Evolutionary conservation across 2,113 vertebrate genomes (phyloP).

Genomic region (Cinclus cinclus): DNA sequence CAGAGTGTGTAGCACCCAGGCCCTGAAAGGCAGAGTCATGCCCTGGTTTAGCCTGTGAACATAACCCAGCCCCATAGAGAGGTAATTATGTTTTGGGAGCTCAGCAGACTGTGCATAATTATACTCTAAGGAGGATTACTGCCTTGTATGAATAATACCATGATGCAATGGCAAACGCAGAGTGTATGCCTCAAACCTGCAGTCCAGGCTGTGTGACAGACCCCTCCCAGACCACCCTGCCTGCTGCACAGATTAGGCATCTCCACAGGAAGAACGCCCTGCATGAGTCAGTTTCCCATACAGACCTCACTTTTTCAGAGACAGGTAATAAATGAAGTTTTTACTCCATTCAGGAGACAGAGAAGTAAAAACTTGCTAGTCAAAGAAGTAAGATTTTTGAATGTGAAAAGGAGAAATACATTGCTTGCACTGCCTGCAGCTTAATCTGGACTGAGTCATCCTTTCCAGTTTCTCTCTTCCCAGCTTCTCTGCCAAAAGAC

Average conservation of each 20-base stretch:
- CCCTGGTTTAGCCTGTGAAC: not conserved
- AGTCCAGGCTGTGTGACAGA: not conserved
- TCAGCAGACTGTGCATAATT: slow-evolving; percentile 49
- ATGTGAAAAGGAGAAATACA: not conserved
- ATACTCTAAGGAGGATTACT: slow-evolving; percentile 20
- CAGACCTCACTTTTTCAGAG: not conserved
- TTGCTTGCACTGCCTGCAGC: not conserved
- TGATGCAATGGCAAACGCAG: not conserved
- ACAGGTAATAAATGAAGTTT: not conserved
- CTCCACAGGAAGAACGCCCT: not conserved
- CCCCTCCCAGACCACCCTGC: not conserved
- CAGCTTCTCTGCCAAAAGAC: not conserved
- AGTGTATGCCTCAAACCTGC: not conserved
- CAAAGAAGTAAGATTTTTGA: not conserved
- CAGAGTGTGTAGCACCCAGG: not conserved
- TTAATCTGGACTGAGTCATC: not conserved
- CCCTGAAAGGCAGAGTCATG: not conserved
- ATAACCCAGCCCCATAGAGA: not conserved
- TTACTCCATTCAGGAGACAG: not conserved
- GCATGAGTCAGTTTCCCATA: not conserved
- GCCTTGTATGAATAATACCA: slow-evolving; percentile 1
- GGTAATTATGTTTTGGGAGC: slow-evolving; percentile 11
- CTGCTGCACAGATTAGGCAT: not conserved
- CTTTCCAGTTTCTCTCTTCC: not conserved
- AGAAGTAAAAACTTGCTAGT: not conserved